Evolutionary conservation across 2,113 vertebrate species (phyloP), one percentile per base, ranked within the genome.

Genomic region (Oncorhynchus mykiss): DNA sequence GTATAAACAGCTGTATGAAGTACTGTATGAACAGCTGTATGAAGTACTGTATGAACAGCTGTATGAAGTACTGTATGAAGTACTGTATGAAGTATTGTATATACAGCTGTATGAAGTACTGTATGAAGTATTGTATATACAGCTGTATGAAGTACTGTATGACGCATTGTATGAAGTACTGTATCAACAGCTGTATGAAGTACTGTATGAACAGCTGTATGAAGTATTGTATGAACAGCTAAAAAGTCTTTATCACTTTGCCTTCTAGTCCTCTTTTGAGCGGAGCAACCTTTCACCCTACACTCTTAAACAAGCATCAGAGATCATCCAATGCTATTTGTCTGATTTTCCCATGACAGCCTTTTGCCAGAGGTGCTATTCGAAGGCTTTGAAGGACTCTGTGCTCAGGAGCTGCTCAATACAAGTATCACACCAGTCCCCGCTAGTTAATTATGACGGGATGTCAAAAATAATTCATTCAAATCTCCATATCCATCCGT

Each of bases 401-500:
- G 54, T 20, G 54, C 39, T 45, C 9, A 45, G 39, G 39, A 45
- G 39, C 39, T 45, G 39, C 39, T 45, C 39, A 57, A 20, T 57
- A 16, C 60, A n/a, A 27, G 49, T 45, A 67, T 73, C 71, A 57
- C 45, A 57, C n/a, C 25, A 25, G 13, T 6, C 27, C 25, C 25
- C 4, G 62, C 29, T 67, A 54, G 70, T 69, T 68, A 71, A 78
- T 78, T 70, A 71, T 67, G 60, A 82, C 68, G 62, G 62, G 57
- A 74, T 82, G 80, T 78, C 67, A 81, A 70, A 74, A 66, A 73
- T 45, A 70, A 77, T 73, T 70, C 70, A 70, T 73, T 65, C 67
- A 70, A 34, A 29, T 60, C 51, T 72, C 24, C 8, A 66, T 73
- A 70, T 71, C 45, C 67, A 69, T 24, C 57, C 39, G 60, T 27